Evolutionary conservation across 2,888 invertebrate genomes (phyloP).

Genomic region (Aphidoletes aphidimyza): DNA sequence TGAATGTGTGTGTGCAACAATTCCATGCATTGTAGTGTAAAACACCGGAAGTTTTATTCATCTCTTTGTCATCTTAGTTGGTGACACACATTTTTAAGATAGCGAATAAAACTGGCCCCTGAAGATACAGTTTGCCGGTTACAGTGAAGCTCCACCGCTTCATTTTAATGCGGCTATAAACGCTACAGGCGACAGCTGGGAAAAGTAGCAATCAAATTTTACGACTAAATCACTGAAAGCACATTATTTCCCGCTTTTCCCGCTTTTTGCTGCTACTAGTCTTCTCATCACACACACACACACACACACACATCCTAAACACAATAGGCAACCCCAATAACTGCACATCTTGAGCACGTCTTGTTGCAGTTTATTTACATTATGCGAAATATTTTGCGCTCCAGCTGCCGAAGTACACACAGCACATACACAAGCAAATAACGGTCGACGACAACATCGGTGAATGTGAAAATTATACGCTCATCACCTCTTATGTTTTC

Average conservation of each 20-base stretch:
- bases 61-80: background rate
- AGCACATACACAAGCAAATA: constrained; percentile 23
- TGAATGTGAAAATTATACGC: constrained; percentile 52
- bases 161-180: constrained; percentile 50
- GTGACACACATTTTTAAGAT: constrained; percentile 49
- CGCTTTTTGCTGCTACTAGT: background rate
- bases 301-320: too few relatives aligned
- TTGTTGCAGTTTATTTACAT: constrained; percentile 53
- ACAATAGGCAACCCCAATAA: background rate
- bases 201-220: constrained; percentile 51
- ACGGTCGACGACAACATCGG: constrained; percentile 5
- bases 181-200: constrained; percentile 53
- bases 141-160: too few relatives aligned
- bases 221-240: constrained; percentile 54
- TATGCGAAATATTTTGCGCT: constrained; percentile 43
- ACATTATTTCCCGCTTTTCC: constrained; percentile 35
- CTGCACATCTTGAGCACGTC: constrained; percentile 7
- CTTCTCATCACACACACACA: background rate
- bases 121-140: too few relatives aligned
- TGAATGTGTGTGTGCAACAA: constrained; percentile 20
- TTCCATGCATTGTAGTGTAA: background rate
- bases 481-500: constrained; percentile 40
- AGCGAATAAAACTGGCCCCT: background rate
- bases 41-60: constrained; percentile 4
- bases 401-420: too few relatives aligned